Conservation (phyloP, 2,113 vertebrate species). For the Sphyrna mokarran region DNA sequence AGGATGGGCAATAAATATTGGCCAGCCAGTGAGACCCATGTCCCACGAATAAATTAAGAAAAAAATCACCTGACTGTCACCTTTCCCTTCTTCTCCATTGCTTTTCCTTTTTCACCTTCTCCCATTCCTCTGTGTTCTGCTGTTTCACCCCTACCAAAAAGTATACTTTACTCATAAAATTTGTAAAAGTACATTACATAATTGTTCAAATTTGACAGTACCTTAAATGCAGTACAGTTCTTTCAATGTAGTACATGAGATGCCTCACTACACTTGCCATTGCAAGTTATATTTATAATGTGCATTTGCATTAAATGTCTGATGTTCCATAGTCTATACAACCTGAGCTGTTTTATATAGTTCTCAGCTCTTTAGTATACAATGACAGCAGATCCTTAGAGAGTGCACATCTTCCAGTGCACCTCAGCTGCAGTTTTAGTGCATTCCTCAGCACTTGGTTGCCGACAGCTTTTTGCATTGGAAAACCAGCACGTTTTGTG, state of each 20-base stretch:
- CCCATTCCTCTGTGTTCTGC: not conserved
- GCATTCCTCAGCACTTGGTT: not conserved
- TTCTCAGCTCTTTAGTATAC: not conserved
- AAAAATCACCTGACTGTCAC: too few species aligned
- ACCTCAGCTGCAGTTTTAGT: not conserved
- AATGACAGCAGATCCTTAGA: not conserved
- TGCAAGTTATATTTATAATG: not conserved
- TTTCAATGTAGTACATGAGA: not conserved
- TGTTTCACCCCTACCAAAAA: not conserved
- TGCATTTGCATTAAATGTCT: not conserved
- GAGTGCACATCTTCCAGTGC: not conserved
- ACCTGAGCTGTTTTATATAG: not conserved
- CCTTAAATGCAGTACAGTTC: not conserved
- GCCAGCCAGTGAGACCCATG: too few species aligned
- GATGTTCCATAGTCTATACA: not conserved
- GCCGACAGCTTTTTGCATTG: not conserved
- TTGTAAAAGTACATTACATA: not conserved
- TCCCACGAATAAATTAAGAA: too few species aligned
- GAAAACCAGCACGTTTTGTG: not conserved
- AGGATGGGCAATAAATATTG: too few species aligned
- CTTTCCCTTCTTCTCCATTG: not conserved
- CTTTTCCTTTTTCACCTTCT: not conserved
- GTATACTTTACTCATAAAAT: not conserved
- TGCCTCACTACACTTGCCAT: not conserved
- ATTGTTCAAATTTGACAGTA: too few species aligned